Evolutionary conservation across 2,113 vertebrate species (phyloP).

Genomic region (Pteronura brasiliensis): DNA sequence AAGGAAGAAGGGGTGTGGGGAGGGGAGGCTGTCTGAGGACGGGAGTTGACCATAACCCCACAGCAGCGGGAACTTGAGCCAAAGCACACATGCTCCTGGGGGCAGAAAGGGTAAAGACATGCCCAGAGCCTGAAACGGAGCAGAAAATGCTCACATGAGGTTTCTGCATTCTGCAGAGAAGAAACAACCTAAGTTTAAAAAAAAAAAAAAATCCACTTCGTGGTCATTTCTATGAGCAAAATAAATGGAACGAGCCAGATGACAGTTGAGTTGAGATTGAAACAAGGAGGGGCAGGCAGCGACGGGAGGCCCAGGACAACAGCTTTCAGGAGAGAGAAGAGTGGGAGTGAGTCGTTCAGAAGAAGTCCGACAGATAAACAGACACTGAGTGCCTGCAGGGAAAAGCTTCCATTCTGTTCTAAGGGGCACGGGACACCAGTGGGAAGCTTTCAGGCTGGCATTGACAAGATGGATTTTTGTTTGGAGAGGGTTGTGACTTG

Average conservation of each 20-base stretch:
- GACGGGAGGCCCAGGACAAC: neutral
- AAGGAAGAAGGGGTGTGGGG: neutral
- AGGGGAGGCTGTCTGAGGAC: neutral
- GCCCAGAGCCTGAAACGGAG: neutral
- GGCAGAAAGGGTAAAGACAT: neutral
- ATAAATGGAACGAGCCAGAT: neutral
- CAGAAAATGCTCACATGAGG: neutral
- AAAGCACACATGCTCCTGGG: accelerated
- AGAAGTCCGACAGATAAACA: neutral
- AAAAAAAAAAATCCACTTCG: neutral
- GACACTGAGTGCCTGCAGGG: accelerated
- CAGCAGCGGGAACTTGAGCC: no score
- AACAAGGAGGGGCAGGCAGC: neutral
- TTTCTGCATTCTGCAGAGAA: neutral
- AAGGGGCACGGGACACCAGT: accelerated
- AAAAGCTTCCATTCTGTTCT: neutral
- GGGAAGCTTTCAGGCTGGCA: neutral
- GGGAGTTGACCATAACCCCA: no score
- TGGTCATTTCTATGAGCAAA: neutral
- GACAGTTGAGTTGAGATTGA: neutral
- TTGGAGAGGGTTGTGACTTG: neutral
- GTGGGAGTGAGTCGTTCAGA: neutral
- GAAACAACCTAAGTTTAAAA: neutral
- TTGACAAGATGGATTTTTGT: neutral
- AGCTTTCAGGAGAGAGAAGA: neutral